Evolutionary conservation across 2,113 vertebrate species (phyloP).

Genomic region (Chloropsis hardwickii): DNA sequence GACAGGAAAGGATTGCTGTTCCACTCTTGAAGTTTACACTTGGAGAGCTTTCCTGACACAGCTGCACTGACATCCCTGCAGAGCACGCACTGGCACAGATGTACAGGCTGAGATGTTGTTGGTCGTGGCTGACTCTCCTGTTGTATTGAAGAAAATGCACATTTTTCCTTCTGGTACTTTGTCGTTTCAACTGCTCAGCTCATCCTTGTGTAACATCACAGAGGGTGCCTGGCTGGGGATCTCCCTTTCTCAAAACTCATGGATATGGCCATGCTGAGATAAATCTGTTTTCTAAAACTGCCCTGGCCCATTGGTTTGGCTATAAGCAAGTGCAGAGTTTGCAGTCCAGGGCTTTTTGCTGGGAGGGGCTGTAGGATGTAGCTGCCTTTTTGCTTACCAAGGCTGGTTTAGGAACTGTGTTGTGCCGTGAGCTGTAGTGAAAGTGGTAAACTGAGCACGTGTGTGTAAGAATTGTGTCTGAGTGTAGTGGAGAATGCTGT

Average conservation of each 20-base stretch:
- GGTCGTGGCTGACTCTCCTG: rapidly evolving
- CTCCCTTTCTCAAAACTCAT: background rate
- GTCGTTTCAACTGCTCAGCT: background rate
- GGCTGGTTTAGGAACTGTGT: background rate
- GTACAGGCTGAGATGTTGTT: background rate
- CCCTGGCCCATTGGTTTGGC: background rate
- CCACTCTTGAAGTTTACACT: background rate
- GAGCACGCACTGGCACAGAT: background rate
- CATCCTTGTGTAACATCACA: background rate
- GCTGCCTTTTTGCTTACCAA: background rate
- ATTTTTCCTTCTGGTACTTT: background rate
- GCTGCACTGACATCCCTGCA: background rate
- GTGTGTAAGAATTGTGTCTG: background rate
- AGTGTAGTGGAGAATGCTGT: background rate
- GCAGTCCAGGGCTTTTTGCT: background rate
- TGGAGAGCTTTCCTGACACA: background rate
- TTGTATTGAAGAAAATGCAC: background rate
- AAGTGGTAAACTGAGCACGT: background rate
- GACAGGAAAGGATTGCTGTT: background rate
- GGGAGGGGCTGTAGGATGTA: background rate
- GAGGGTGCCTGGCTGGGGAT: background rate
- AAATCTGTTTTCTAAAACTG: background rate
- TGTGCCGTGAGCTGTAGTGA: background rate
- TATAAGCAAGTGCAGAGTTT: background rate
- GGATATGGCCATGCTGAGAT: background rate